These are phyloP conservation scores for Drosophila kohkoa DNA, from an alignment of 1,140 invertebrate species.

Conservation along the genomic window DNA sequence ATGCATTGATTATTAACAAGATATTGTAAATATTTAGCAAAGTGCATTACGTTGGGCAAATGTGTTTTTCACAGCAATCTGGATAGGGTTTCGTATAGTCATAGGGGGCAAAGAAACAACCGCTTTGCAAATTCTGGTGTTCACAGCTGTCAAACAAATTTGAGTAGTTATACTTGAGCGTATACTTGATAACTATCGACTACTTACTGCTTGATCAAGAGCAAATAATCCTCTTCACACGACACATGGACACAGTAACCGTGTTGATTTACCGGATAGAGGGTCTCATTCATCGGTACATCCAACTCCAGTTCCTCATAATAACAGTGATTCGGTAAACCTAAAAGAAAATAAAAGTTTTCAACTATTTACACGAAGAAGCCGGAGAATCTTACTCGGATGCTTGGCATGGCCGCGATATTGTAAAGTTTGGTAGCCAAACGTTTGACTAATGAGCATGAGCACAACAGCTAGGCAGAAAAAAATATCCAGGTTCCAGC, in stretches of 20 bases:
- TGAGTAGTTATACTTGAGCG: background rate
- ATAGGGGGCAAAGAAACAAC: conserved; percentile 45
- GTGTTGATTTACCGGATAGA: conserved; percentile 43
- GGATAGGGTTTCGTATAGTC: conserved; percentile 60
- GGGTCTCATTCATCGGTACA: conserved; percentile 48
- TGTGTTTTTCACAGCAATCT: conserved; percentile 51
- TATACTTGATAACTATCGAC: background rate
- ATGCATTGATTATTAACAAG: too few relatives aligned
- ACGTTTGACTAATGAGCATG: background rate
- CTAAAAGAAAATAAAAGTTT: background rate
- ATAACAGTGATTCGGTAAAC: conserved; percentile 51
- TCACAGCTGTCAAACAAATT: conserved; percentile 57
- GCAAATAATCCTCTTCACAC: conserved; percentile 69
- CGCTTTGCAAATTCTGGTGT: conserved; percentile 37
- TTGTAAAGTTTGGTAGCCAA: conserved; percentile 51
- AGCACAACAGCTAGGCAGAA: background rate
- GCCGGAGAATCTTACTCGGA: conserved; percentile 33
- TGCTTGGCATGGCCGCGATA: conserved; percentile 62
- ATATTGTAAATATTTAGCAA: background rate
- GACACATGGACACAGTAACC: conserved; percentile 54
- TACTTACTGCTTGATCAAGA: conserved; percentile 71
- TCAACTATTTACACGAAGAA: background rate
- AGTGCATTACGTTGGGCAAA: conserved; percentile 28
- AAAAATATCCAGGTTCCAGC: background rate
- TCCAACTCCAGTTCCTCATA: conserved; percentile 67